Evolutionary conservation across 1,140 invertebrate genomes (phyloP).

Genomic region (Diorhabda carinulata): DNA sequence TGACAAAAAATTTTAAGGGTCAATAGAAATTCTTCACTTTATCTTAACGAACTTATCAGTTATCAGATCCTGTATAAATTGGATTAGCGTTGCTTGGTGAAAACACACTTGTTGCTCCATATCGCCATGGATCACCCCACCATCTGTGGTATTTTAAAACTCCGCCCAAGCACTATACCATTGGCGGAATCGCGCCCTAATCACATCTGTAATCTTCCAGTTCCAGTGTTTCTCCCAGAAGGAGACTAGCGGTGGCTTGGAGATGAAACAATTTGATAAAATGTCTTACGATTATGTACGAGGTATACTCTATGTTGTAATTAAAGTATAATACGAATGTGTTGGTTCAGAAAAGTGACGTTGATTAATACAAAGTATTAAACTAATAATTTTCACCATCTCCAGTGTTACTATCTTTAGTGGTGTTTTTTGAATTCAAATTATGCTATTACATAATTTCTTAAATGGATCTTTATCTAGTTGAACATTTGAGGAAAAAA

Average conservation of each 20-base stretch:
- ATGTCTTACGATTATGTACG: neutral
- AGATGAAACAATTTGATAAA: neutral
- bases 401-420: no score
- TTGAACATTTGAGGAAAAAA: no score
- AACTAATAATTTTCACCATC: no score
- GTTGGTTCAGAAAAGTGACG: no score
- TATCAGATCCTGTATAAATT: conserved; percentile 6
- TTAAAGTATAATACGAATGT: no score
- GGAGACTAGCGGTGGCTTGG: neutral
- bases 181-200: conserved; percentile 9
- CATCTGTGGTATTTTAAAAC: neutral
- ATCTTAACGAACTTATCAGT: neutral
- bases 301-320: neutral
- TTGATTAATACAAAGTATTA: no score
- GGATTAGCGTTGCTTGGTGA: conserved; percentile 6
- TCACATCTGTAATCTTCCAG: conserved; percentile 13
- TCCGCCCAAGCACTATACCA: conserved; percentile 3
- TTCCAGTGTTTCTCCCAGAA: conserved; percentile 9
- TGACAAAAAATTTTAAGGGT: no score
- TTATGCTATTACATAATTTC: no score
- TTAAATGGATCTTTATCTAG: no score
- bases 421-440: no score
- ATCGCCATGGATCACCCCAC: conserved; percentile 10
- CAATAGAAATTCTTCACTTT: neutral
- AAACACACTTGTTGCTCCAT: conserved; percentile 10